Percentiles rank a stretch among this genome's conserved stretches.
Conservation (phyloP, 2,113 vertebrate genomes). For the Myiozetetes cayanensis region DNA sequence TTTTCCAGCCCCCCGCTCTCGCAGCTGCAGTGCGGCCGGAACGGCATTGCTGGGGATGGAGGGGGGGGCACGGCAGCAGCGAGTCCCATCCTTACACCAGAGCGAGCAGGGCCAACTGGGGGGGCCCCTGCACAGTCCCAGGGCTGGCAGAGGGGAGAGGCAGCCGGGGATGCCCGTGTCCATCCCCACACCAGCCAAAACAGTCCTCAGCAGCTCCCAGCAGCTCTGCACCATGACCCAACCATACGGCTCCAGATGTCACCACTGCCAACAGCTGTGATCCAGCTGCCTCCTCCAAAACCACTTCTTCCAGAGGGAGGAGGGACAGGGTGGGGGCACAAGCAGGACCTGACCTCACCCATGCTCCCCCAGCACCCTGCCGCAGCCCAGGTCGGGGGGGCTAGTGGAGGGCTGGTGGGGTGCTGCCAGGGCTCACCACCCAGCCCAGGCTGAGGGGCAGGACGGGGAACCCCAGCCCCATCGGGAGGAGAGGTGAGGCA, state of each 20-base stretch:
- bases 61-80: background rate
- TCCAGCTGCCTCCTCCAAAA: background rate
- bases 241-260: background rate
- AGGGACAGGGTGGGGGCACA: background rate
- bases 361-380: background rate
- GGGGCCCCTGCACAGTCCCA: background rate
- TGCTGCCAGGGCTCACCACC: background rate
- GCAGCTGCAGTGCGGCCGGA: background rate
- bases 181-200: background rate
- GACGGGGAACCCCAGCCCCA: background rate
- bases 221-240: background rate
- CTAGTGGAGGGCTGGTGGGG: background rate
- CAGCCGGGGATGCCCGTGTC: background rate
- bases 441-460: background rate
- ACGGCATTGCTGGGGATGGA: background rate
- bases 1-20: background rate
- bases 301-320: background rate
- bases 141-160: background rate
- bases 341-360: background rate
- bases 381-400: background rate
- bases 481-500: background rate
- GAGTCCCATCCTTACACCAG: background rate
- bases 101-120: background rate
- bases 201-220: background rate
- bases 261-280: background rate